Base-by-base conservation (phyloP, 2,888 invertebrate species). In the Drosophila neutralis region DNA sequence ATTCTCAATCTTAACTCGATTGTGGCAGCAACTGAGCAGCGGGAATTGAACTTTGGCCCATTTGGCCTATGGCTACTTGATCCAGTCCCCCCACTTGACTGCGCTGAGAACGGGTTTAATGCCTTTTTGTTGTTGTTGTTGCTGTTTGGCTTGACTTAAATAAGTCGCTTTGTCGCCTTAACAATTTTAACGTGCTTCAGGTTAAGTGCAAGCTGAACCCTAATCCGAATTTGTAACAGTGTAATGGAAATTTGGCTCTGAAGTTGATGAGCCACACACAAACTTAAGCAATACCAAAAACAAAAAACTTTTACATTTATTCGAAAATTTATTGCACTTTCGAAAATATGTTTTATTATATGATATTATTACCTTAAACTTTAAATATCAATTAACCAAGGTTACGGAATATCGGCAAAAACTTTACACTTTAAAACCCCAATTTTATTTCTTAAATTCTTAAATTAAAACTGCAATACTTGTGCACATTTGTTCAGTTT, bases 131-230 rank as follows among this genome's bases (percentile, higher is more conserved):
- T 27, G 27, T 24, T 49, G 7, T 42, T 24, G n/a, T 5, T 33
- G 35, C 4, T 13, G 13, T 21, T 53, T 38, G 56, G 53, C 48
- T 48, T 24, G 42, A 53, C 52, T 42, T 42, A 73, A 84, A 82
- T 73, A 73, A 62, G 31, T 49, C 63, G 64, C 57, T 53, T 63
- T 63, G 67, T 69, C 69, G 66, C 72, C 84, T 75, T 75, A 72
- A 75, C 71, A 71, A 81, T 69, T 82, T 84, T 67, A 75, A 75
- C 78, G 84, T 84, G 71, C 69, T 75, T 51, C 8, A 29, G 81
- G 78, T 78, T 78, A 78, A 77, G 58, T 76, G 51, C 61, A 42
- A 69, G 18, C 64, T 60, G 60, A 63, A 59, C 57, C 40, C 15
- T 35, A 24, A 40, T 24, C 29, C 11, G 8, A 56, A 29, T 24